These are phyloP conservation scores for Adrianichthys oophorus DNA, from an alignment of 2,797 vertebrate genomes.

Conservation along the genomic window DNA sequence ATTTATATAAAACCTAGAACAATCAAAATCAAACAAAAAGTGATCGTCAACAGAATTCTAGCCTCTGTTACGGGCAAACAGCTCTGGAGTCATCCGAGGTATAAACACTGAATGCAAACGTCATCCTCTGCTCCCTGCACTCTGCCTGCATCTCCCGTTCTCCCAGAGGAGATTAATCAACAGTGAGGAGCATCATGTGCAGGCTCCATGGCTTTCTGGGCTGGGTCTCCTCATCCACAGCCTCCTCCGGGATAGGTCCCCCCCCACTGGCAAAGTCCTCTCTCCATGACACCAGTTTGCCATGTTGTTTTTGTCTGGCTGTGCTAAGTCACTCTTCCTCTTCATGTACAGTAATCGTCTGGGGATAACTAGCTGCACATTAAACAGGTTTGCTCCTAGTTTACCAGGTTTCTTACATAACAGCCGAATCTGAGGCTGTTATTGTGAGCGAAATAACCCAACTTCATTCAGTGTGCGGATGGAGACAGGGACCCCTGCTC, in stretches of 20 bases:
- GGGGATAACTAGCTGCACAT: conserved; percentile 45
- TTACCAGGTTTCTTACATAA: conserved; percentile 18
- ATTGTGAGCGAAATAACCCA: conserved; percentile 27
- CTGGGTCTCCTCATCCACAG: conserved; percentile 41
- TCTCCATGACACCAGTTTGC: conserved; percentile 62
- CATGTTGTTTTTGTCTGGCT: conserved; percentile 68
- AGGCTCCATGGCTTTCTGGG: conserved; percentile 54
- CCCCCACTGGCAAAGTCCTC: conserved; percentile 49
- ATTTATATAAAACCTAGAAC: neutral
- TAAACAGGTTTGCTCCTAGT: conserved; percentile 33
- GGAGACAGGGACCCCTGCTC: conserved; percentile 48
- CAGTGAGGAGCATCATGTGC: conserved; percentile 41
- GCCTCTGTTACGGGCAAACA: neutral
- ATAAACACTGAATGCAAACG: conserved; percentile 7
- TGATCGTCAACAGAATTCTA: neutral
- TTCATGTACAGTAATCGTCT: conserved; percentile 28
- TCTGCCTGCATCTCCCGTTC: conserved; percentile 13
- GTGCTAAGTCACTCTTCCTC: conserved; percentile 64
- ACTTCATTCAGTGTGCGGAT: conserved; percentile 44
- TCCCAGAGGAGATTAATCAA: conserved; percentile 49
- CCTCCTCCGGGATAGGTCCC: conserved; percentile 56
- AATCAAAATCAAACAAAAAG: neutral
- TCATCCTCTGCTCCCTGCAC: conserved; percentile 13
- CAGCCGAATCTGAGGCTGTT: conserved; percentile 33
- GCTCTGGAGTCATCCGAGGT: conserved; percentile 8